A percentile compares a stretch with the other conserved stretches of the same genome.
Evolutionary conservation across 2,797 vertebrate genomes (phyloP).

Genomic region (Eulemur mongoz): DNA sequence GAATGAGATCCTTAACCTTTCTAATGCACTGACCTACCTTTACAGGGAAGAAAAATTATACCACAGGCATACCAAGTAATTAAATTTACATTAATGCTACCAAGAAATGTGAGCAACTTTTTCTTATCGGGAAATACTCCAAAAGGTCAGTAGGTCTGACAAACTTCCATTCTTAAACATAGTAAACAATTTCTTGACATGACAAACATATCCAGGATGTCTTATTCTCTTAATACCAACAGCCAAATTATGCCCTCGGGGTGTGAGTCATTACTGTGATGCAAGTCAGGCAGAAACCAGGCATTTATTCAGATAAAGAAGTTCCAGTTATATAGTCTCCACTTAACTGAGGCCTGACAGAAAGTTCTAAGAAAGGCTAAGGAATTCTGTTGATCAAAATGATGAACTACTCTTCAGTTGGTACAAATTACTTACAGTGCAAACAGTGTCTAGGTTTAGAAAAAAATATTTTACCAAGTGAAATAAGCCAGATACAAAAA

Average conservation of each 20-base stretch:
- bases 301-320: conserved; percentile 3
- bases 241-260: neutral
- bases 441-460: neutral
- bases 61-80: conserved; percentile 70
- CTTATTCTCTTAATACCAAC: conserved; percentile 16
- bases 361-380: neutral
- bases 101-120: conserved; percentile 61
- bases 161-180: conserved; percentile 57
- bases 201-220: conserved; percentile 15
- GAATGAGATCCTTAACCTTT: conserved; percentile 79
- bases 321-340: neutral
- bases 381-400: conserved; percentile 2
- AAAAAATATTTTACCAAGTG: neutral
- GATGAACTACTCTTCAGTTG: neutral
- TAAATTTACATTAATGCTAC: conserved; percentile 75
- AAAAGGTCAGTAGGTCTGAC: conserved; percentile 62
- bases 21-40: conserved; percentile 79
- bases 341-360: neutral
- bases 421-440: neutral
- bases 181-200: conserved; percentile 64
- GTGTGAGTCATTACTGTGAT: neutral
- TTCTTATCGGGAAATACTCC: conserved; percentile 49
- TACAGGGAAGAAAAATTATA: conserved; percentile 75
- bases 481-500: neutral
- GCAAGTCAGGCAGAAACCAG: neutral